Conservation (phyloP, 2,888 invertebrate genomes). For the Ditylenchus weischeri region DNA sequence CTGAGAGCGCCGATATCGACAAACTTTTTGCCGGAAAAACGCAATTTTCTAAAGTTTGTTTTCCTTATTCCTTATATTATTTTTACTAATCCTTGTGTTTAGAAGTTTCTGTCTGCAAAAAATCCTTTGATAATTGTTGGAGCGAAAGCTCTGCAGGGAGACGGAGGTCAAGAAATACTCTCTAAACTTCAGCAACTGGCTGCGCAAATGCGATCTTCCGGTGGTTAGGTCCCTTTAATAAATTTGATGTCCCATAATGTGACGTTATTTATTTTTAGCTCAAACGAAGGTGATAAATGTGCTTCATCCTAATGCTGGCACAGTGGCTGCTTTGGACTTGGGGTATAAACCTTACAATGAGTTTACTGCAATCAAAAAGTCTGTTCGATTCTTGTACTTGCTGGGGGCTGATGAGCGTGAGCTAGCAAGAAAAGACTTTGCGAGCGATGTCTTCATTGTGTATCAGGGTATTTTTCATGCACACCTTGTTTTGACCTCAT, state of each 20-base stretch:
- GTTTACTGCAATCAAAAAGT: conserved; percentile 41
- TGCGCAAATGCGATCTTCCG: conserved; percentile 28
- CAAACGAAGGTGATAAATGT: conserved; percentile 78
- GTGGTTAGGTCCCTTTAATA: neutral
- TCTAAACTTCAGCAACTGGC: conserved; percentile 47
- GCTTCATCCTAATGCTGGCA: conserved; percentile 82
- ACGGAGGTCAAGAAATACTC: conserved; percentile 73
- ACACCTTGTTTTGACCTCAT: neutral
- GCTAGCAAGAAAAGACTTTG: conserved; percentile 74
- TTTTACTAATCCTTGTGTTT: conserved; percentile 3
- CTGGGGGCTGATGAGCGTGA: conserved; percentile 88
- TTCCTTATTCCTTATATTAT: conserved; percentile 5
- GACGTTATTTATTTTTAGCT: conserved; percentile 17
- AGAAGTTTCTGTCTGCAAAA: conserved; percentile 66
- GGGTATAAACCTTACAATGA: conserved; percentile 68
- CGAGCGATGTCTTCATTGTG: conserved; percentile 78
- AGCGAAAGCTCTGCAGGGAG: conserved; percentile 72
- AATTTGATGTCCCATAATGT: neutral
- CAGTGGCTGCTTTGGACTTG: conserved; percentile 86
- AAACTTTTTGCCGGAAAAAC: conserved; percentile 74
- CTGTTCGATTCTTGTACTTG: conserved; percentile 74
- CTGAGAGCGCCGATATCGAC: conserved; percentile 72
- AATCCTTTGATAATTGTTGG: conserved; percentile 87
- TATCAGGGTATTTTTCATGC: conserved; percentile 66
- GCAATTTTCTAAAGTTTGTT: conserved; percentile 56